Evolutionary conservation across 1,140 invertebrate species (phyloP).

Genomic region (Zaprionus tsacasi): DNA sequence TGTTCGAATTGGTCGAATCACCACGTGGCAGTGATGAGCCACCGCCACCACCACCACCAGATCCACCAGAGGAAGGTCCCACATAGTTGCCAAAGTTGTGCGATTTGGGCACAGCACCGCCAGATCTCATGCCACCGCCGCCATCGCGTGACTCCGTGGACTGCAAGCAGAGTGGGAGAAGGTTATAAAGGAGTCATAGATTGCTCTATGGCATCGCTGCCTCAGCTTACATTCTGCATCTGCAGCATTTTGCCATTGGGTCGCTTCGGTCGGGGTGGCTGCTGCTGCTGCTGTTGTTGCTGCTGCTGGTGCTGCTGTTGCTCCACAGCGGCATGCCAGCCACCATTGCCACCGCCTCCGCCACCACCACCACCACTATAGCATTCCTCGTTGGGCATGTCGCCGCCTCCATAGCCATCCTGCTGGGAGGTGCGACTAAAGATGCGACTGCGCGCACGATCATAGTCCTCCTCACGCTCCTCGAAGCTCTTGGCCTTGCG

Average conservation of each 20-base stretch:
- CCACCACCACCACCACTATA: constrained; percentile 52
- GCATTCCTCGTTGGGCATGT: constrained; percentile 56
- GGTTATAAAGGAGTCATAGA: background rate
- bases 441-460: constrained; percentile 91
- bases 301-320: constrained; percentile 50
- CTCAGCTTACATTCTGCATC: constrained; percentile 71
- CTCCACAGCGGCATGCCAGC: constrained; percentile 64
- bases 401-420: constrained; percentile 57
- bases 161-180: constrained; percentile 68
- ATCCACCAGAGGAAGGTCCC: constrained; percentile 81
- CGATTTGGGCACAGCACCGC: constrained; percentile 90
- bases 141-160: constrained; percentile 85
- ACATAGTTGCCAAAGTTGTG: constrained; percentile 94
- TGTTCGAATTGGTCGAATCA: constrained; percentile 84
- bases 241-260: constrained; percentile 80
- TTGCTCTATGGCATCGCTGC: background rate
- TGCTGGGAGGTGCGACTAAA: constrained; percentile 86
- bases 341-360: constrained; percentile 11
- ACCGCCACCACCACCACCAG: constrained; percentile 60
- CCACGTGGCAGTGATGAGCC: constrained; percentile 84
- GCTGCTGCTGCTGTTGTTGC: constrained; percentile 55
- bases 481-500: constrained; percentile 94
- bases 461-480: constrained; percentile 95
- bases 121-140: constrained; percentile 64
- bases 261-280: constrained; percentile 64